Evolutionary conservation across 2,797 vertebrate species (phyloP), one percentile per base, ranked within the genome.

Genomic region (Leuciscus waleckii): DNA sequence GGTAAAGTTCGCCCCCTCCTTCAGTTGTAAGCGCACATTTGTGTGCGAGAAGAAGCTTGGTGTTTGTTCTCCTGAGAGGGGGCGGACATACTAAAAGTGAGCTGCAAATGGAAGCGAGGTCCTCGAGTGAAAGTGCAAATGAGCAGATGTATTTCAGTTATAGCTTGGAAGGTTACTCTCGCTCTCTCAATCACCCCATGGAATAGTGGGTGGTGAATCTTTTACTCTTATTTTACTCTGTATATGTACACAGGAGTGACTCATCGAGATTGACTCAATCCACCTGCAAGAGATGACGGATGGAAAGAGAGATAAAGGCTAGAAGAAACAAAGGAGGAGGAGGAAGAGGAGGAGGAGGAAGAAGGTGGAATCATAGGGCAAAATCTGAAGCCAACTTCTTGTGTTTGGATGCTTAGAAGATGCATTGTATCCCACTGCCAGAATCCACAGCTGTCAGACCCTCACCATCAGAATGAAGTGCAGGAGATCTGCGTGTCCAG

Each of bases 241-340:
- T 80, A 78, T 88, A 89, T 79, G 73, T 76, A 82, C 75, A 49
- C 79, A 26, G 13, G n/a, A 74, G 82, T 91, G 90, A 90, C 86
- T 92, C 91, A 90, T 76, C 21, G 58, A 81, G 46, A 77, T 81
- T 69, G 89, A 89, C 87, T 90, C 85, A 90, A 86, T 86, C 79
- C 88, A 90, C 89, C 88, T 90, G 87, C 84, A 54, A 56, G 61
- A 87, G 76, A 69, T 68, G 87, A 68, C 3, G 51, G 37, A 76
- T 61, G 69, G 37, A 74, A 56, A 68, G 61, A 76, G 46, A 68
- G 23, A 80, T 68, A 67, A 51, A 61, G 37, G 37, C 21, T 54
- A 56, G 68, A 68, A 73, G 39, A 76, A 68, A 58, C n/a, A 13
- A 43, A 29, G 41, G 65, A 16, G 81, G 46, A 46, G 46, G 54